Evolutionary conservation across 2,888 invertebrate species (phyloP).

Genomic region (Hesperia comma): DNA sequence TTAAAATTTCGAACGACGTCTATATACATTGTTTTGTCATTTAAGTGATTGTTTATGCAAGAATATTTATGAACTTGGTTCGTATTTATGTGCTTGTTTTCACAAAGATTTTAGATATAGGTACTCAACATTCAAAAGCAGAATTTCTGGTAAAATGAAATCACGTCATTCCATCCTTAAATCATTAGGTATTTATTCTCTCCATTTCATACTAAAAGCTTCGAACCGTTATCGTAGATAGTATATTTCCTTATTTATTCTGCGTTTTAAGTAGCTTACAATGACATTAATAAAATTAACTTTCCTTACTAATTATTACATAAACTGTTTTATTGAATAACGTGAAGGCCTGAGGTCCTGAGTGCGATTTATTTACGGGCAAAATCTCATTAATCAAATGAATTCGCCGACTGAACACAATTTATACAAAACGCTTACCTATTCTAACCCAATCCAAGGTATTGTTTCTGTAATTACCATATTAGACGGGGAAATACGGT

Average conservation of each 20-base stretch:
- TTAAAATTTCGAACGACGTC: no score
- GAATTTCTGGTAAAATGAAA: no score
- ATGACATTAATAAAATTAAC: not conserved
- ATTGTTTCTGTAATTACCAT: conserved; percentile 36
- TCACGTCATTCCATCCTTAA: no score
- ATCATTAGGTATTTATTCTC: no score
- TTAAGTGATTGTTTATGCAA: no score
- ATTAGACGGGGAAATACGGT: conserved; percentile 32
- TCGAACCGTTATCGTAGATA: not conserved
- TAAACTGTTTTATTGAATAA: conserved; percentile 27
- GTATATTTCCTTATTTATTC: not conserved
- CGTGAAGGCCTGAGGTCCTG: not conserved
- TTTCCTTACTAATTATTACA: not conserved
- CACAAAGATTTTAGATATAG: no score
- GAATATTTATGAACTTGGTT: no score
- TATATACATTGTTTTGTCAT: no score
- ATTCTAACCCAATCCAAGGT: conserved; percentile 36
- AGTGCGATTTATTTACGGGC: conserved; percentile 29
- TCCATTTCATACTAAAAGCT: not conserved
- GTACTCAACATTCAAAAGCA: no score
- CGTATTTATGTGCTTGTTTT: no score
- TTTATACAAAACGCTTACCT: conserved; percentile 37
- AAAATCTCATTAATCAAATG: conserved; percentile 36
- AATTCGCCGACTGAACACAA: conserved; percentile 32
- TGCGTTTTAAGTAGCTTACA: not conserved